Base-by-base conservation (phyloP, 2,113 vertebrate species). In the Corythaeola cristata region DNA sequence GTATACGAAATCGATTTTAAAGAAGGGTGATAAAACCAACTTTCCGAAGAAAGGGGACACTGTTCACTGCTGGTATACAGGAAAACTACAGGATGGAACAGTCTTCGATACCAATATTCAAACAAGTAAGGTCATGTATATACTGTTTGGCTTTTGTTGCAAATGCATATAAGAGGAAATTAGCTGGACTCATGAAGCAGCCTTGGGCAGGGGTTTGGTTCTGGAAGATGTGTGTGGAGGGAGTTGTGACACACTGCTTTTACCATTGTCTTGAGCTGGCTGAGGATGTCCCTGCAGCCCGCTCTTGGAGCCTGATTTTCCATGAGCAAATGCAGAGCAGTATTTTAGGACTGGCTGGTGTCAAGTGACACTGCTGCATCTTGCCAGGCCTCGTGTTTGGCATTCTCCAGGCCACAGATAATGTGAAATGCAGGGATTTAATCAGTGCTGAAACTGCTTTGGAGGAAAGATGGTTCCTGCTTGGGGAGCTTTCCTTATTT, bases 41-140 rank as follows among this genome's bases (percentile, higher is more conserved):
- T 99, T 99, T 68, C 99, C 99, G 0, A 99, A 99, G 98, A 99
- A 99, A 89, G 99, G 99, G 3, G 99, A 99, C 44, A 98, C 98
- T 2, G 99, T 99, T 73, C 98, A 99, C 56, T 99, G 99, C 98
- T 99, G 99, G 99, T 99, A 99, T 89, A 99, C 99, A 0, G 99
- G 99, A 1, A 98, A 98, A 5, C 95, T 99, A 71, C 99, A 99
- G 96, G 99, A 99, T 17, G 99, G 99, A 8, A 99, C 99, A 1
- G 99, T 99, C 69, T 99, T 99, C 15, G 99, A 99, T 88, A 99
- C 98, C 66, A 99, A 99, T 67, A 91, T 99, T 62, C 98, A 99
- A 8, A 79, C 98, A 75, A 97, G 99, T 99, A 97, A 94, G 98
- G 86, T 9, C 72, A 8, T 3, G 6, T 28, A 5, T 3, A 0